Evolutionary conservation across 1,140 invertebrate species (phyloP), one percentile per base, ranked within the genome.

Genomic region (Calliphora vicina): DNA sequence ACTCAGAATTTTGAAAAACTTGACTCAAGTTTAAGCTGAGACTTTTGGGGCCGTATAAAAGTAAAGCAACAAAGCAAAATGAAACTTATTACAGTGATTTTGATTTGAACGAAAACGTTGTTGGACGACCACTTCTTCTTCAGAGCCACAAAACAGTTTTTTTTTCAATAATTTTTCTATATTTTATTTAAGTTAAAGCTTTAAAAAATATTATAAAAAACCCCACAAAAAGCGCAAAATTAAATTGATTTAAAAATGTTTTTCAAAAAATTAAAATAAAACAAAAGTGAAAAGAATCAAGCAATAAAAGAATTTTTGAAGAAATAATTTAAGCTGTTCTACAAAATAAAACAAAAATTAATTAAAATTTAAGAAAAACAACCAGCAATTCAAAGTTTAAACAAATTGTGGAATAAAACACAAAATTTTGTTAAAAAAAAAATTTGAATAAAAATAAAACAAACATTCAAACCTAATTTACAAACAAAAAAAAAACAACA

Each of bases 51-150:
- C 35, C 87, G 84, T 89, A 89, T 89, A 89, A 89, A 89, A 89
- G 87, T 87, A 88, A 88, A 88, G 87, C 87, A 87, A 71, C 86
- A 85, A 85, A 86, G 86, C 86, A 85, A 87, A 88, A 87, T 88
- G 85, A 88, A 88, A 89, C 85, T 88, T 89, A 89, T 89, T 89
- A 88, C 88, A 86, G 88, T 88, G 86, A 88, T 89, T 89, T 89
- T 87, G 87, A 88, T 88, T 88, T 88, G 85, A 88, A 88, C 87
- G 87, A 85, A 85, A 84, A 87, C 82, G 82, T 82, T 82, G 81
- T 82, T 81, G 25, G 20, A 29, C 76, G n/a, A n/a, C 20, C 20
- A 67, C 61, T 67, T 25, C 61, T 9, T 10, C 12, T 17, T 25
- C 23, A 10, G 61, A 4, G n/a, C 61, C 61, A 67, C 17, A 67